Percentiles rank a stretch among this genome's conserved stretches.
Conservation (phyloP, 1,140 invertebrate genomes). For the Hestina assimilis region DNA sequence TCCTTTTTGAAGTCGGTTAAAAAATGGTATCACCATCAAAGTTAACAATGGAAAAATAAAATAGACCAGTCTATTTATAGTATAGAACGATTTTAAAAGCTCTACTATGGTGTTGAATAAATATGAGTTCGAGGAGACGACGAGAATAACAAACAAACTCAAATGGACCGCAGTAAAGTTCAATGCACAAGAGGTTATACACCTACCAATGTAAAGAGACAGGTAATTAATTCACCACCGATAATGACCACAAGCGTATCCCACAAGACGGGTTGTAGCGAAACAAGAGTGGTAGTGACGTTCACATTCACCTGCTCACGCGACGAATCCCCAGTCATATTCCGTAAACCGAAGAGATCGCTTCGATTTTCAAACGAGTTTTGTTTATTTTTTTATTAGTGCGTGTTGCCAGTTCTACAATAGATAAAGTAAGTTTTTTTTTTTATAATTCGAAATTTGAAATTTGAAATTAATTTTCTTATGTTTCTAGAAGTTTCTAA, state of each 20-base stretch:
- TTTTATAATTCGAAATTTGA: too few species aligned
- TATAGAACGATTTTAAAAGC: slow-evolving; percentile 12
- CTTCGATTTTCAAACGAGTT: slow-evolving; percentile 46
- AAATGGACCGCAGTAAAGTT: slow-evolving; percentile 64
- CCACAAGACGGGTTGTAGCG: slow-evolving; percentile 37
- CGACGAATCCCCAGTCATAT: slow-evolving; percentile 58
- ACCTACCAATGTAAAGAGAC: slow-evolving; percentile 44
- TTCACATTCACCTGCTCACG: slow-evolving; percentile 65
- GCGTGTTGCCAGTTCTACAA: slow-evolving; percentile 50
- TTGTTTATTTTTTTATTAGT: slow-evolving; percentile 41
- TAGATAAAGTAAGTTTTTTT: slow-evolving; percentile 47
- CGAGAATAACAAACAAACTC: slow-evolving; percentile 48
- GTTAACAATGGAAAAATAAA: slow-evolving; percentile 20
- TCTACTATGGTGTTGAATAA: slow-evolving; percentile 34
- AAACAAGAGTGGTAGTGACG: slow-evolving; percentile 64
- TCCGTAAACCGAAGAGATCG: slow-evolving; percentile 42
- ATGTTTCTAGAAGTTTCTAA: slow-evolving; percentile 1
- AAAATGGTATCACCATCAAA: too few species aligned
- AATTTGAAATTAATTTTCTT: too few species aligned
- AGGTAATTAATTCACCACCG: slow-evolving; percentile 23
- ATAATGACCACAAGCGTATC: slow-evolving; percentile 33
- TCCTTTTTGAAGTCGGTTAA: too few species aligned
- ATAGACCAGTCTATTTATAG: slow-evolving; percentile 27
- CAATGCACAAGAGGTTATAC: slow-evolving; percentile 54
- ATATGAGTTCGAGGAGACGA: slow-evolving; percentile 42